Conservation (phyloP, 2,888 invertebrate genomes). For the Lepidonotus clava region DNA sequence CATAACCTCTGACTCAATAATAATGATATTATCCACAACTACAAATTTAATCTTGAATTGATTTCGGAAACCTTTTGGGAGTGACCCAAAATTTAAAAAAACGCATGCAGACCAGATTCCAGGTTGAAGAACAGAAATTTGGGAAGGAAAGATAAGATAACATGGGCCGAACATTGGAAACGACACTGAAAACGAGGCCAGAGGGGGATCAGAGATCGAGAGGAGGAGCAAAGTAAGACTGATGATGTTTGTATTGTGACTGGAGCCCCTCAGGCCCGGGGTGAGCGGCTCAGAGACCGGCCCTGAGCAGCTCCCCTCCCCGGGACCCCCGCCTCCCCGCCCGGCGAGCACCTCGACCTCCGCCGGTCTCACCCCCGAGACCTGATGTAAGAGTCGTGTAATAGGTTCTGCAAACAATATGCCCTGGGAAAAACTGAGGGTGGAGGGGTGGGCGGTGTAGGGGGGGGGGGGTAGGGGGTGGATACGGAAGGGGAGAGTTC, state of each 20-base stretch:
- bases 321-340: neutral
- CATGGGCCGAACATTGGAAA: too few relatives aligned
- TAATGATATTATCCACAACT: too few relatives aligned
- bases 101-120: too few relatives aligned
- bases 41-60: too few relatives aligned
- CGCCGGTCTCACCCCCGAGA: neutral
- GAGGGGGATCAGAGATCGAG: neutral
- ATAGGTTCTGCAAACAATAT: conserved; percentile 20
- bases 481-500: neutral
- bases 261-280: neutral
- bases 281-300: neutral
- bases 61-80: too few relatives aligned
- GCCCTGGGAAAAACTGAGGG: neutral
- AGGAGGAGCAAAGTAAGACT: neutral
- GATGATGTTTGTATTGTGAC: neutral
- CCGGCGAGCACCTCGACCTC: neutral
- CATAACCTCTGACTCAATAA: too few relatives aligned
- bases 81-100: too few relatives aligned
- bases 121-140: too few relatives aligned
- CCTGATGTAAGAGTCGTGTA: neutral
- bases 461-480: neutral
- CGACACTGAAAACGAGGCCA: too few relatives aligned
- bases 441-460: neutral
- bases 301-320: neutral
- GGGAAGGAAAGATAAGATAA: too few relatives aligned